A percentile compares a stretch with the other conserved stretches of the same genome.
phyloP scores from a whole-genome alignment of 2,797 vertebrate genomes.

The Sebastes trivittatus region DNA sequence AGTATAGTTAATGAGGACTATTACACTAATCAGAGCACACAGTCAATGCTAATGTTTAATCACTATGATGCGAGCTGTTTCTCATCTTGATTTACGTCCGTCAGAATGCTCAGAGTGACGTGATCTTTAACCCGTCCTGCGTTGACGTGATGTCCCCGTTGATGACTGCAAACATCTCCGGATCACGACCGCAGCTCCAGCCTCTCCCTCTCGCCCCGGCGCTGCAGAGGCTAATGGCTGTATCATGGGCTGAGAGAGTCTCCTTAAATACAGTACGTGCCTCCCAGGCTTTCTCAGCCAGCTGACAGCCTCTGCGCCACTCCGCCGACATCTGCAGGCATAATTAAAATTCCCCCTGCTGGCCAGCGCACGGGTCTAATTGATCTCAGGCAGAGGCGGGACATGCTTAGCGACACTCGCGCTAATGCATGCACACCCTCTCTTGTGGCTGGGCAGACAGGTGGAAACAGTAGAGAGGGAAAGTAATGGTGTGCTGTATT shows the following conservation, averaged over 20 bases:
- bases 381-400: conserved; percentile 59
- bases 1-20: conserved; percentile 47
- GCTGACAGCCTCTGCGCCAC: conserved; percentile 50
- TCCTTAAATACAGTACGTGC: conserved; percentile 45
- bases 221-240: conserved; percentile 36
- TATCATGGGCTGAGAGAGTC: conserved; percentile 41
- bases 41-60: conserved; percentile 18
- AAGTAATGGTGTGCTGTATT: not conserved
- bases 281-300: conserved; percentile 47
- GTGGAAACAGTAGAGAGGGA: not conserved
- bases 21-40: conserved; percentile 47
- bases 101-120: not conserved
- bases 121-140: not conserved
- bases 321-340: conserved; percentile 56
- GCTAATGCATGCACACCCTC: not conserved
- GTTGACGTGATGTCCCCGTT: not conserved
- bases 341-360: conserved; percentile 69
- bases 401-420: conserved; percentile 21
- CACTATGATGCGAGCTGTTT: not conserved
- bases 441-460: not conserved
- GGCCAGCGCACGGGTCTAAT: conserved; percentile 56
- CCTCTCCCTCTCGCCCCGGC: not conserved
- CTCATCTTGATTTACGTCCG: not conserved
- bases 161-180: not conserved
- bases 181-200: not conserved